Evolutionary conservation across 2,888 invertebrate species (phyloP), one percentile per base, ranked within the genome.

Genomic region (Diplolepis rosae): DNA sequence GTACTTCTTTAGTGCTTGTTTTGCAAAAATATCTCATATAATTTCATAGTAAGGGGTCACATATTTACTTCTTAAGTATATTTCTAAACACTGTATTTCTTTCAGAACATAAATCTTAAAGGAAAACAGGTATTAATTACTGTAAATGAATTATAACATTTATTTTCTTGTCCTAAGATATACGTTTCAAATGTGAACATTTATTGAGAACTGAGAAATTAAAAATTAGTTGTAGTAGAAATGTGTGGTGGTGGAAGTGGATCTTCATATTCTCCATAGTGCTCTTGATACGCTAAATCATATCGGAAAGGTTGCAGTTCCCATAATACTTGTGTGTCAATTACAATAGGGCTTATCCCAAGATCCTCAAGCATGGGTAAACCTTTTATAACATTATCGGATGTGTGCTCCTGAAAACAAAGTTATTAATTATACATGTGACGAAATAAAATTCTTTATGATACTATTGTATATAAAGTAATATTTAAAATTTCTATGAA

Each of bases 351-450:
- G 39, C 89, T 90, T 1, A 98, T 93, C 15, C 97, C 98, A 75
- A 98, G 92, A 90, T 98, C 98, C 88, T 96, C 95, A 68, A 98
- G 89, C 0, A 95, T 95, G 2, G 95, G 96, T 27, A 95, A 84
- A 42, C 91, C 91, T 6, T 86, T 85, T 3, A 91, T 81, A 0
- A 94, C 90, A 6, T 88, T 88, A 85, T 98, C 98, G 0, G 94
- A 93, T 4, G 94, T 91, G 77, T 93, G 92, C 89, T 98, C 97
- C 92, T 96, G 87, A 7, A 86, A 88, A 71, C 68, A 68, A 45
- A 70, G 18, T 11, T 15, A 50, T 50, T 13, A 27, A 77, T 45
- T 11, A 42, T 45, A 65, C 0, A 30, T n/a, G 11, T 4, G 9
- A 66, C 35, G 13, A 4, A 56, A 66, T 50, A 39, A 42, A 32